Conservation (phyloP, 2,888 invertebrate genomes). For the Pyrrhosoma nymphula region DNA sequence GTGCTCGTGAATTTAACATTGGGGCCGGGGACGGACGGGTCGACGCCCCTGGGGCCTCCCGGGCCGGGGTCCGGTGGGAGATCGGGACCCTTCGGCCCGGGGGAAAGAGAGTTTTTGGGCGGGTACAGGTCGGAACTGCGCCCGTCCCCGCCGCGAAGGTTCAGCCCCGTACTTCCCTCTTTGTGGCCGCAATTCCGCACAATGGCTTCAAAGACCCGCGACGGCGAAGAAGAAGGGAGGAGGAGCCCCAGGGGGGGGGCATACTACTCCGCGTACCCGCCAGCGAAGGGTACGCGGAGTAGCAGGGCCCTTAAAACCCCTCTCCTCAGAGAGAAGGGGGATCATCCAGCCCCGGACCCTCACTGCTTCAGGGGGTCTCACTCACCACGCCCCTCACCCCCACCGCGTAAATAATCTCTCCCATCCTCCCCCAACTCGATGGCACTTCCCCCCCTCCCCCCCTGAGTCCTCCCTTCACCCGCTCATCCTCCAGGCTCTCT, state of each 20-base stretch:
- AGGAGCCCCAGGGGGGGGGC: neutral
- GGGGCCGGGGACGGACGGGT: neutral
- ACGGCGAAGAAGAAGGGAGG: neutral
- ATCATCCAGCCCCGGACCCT: neutral
- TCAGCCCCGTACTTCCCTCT: neutral
- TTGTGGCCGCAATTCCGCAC: slow-evolving; percentile 1
- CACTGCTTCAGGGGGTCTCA: neutral
- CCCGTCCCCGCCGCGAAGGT: neutral
- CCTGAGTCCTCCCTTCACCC: neutral
- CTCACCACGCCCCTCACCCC: neutral
- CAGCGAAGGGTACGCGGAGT: neutral
- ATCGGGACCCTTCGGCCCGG: neutral
- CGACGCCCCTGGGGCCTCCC: neutral
- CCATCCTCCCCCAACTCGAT: neutral
- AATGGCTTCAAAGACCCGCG: neutral
- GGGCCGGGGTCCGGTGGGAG: neutral
- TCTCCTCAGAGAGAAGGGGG: neutral
- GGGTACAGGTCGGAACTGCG: too few species aligned
- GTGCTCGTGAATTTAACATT: slow-evolving; percentile 1
- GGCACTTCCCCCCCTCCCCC: neutral
- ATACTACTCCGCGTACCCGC: too few species aligned
- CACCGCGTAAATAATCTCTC: neutral
- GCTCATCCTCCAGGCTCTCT: neutral
- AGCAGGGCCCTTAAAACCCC: neutral
- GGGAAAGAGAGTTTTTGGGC: too few species aligned